Evolutionary conservation across 2,113 vertebrate species (phyloP).

Genomic region (Silurus glanis): DNA sequence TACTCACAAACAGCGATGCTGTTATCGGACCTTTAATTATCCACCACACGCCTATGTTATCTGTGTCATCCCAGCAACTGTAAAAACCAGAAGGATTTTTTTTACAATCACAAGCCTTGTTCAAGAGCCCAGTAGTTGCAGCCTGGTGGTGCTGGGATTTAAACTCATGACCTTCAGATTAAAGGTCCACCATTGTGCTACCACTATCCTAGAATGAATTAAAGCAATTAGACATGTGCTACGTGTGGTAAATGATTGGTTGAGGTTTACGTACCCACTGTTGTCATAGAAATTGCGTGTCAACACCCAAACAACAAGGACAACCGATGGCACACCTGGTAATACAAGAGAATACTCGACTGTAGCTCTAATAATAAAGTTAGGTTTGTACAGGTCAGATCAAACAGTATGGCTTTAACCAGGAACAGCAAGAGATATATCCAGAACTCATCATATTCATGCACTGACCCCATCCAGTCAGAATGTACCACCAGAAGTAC

Average conservation of each 20-base stretch:
- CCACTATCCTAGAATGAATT: background rate
- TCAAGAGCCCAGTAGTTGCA: too few species aligned
- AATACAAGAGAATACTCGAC: background rate
- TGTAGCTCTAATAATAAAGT: background rate
- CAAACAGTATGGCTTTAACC: background rate
- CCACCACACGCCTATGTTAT: constrained; percentile 72
- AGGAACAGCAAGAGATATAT: background rate
- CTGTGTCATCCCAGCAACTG: constrained; percentile 78
- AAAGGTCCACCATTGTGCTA: too few species aligned
- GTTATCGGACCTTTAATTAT: constrained; percentile 78
- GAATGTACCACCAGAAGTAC: constrained; percentile 86
- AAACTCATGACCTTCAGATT: too few species aligned
- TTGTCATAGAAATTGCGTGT: constrained; percentile 71
- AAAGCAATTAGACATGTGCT: background rate
- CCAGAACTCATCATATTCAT: background rate
- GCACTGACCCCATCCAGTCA: constrained; percentile 85
- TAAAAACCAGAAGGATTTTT: background rate
- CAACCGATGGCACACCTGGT: constrained; percentile 68
- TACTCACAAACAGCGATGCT: constrained; percentile 72
- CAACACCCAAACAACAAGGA: constrained; percentile 73
- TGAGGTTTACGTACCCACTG: constrained; percentile 62
- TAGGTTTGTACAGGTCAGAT: too few species aligned
- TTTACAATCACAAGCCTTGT: too few species aligned
- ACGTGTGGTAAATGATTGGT: background rate
- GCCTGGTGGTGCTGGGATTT: too few species aligned